These are phyloP conservation scores for Salpingus planirostris DNA, from an alignment of 2,888 invertebrate genomes.

Conservation along the genomic window DNA sequence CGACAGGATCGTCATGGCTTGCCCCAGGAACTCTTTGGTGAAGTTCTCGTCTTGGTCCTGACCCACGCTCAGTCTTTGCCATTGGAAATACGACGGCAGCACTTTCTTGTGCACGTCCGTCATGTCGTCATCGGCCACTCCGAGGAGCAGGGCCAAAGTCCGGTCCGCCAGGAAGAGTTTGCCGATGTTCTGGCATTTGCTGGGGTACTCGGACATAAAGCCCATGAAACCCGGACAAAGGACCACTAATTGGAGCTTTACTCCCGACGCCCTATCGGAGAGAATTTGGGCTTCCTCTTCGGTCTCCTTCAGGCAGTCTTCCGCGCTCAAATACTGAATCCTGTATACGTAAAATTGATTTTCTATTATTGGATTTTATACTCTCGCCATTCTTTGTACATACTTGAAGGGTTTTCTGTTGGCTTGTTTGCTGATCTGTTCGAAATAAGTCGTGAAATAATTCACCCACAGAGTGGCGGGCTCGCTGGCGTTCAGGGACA, in stretches of 20 bases:
- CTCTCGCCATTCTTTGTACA: too few species aligned
- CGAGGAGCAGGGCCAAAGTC: slow-evolving; percentile 71
- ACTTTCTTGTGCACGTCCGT: slow-evolving; percentile 61
- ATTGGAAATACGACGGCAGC: slow-evolving; percentile 64
- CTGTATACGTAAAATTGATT: slow-evolving; percentile 41
- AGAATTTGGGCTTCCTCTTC: slow-evolving; percentile 44
- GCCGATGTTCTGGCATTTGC: slow-evolving; percentile 46
- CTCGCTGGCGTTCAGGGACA: slow-evolving; percentile 70
- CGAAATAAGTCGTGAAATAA: slow-evolving; percentile 73
- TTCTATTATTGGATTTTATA: too few species aligned
- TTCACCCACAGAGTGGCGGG: slow-evolving; percentile 73
- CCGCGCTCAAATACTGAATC: slow-evolving; percentile 64
- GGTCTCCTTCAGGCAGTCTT: slow-evolving; percentile 46
- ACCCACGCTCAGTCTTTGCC: slow-evolving; percentile 68
- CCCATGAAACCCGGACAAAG: slow-evolving; percentile 68
- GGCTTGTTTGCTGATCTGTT: slow-evolving; percentile 74
- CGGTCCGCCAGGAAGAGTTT: slow-evolving; percentile 59
- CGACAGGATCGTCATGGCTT: slow-evolving; percentile 70
- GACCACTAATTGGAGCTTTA: slow-evolving; percentile 72
- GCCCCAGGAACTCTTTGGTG: slow-evolving; percentile 74
- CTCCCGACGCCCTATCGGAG: slow-evolving; percentile 51
- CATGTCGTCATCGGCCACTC: slow-evolving; percentile 65
- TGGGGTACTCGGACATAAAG: slow-evolving; percentile 48
- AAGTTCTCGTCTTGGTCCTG: slow-evolving; percentile 78
- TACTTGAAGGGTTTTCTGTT: slow-evolving; percentile 70